Evolutionary conservation across 23 tunicate species (phyloP), one percentile per base, ranked within the genome.

Genomic region (Aplidium turbinatum): DNA sequence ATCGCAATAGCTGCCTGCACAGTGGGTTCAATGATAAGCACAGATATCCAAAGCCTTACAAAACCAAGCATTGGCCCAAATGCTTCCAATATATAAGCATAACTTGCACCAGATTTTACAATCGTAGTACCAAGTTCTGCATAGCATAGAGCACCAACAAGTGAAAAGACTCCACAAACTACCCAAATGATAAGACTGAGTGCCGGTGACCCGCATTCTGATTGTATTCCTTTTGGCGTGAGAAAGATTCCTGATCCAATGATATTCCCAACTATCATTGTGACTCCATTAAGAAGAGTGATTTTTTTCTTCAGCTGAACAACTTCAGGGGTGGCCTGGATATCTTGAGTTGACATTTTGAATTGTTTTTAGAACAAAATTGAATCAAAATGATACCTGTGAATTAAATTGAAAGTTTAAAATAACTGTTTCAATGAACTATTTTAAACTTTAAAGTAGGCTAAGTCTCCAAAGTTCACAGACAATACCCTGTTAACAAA

Each of bases 121-220:
- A 94, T 94, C 0, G 99, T 94, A 51, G 99, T 94, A 33, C 99
- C 99, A n/a, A 94, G 80, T 63, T 94, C 99, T 2, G 99, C 99
- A 57, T 94, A 94, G 48, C 99, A 94, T 25, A 94, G 24, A 55
- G 99, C 99, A 39, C 99, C 99, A 0, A 94, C 69, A 50, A 94
- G 56, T 56, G 95, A 87, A 47, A 94, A 94, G 24, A 87, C 63
- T 1, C 99, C 95, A 57, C 90, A 65, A 18, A 82, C 74, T 0
- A 89, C 34, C 99, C 99, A 94, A 55, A 82, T 78, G 13, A 94
- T 70, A 2, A 94, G 76, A 72, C 95, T 82, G 1, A 87, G 46
- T 1, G 80, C 99, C 0, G 99, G 95, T 19, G 99, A 94, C 2
- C 99, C 99, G 57, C 90, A 82, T 42, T 77, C 54, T 38, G 32